phyloP scores from a whole-genome alignment of 53 echinoderm and acorn worm genomes.

The Stichopus horrens region DNA sequence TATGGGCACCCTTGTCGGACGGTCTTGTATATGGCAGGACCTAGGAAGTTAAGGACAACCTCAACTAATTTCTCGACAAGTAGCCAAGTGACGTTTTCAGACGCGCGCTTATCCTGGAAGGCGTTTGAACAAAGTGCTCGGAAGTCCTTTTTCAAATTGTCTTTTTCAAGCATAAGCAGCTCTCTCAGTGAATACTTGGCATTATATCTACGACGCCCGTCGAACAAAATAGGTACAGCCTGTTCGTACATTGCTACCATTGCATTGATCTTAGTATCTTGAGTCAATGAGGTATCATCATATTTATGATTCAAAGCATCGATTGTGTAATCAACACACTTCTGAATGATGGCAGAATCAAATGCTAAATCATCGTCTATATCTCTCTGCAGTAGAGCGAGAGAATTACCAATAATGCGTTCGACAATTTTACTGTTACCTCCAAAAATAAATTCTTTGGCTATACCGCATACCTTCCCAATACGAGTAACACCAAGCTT shows the following conservation, averaged over 20 bases:
- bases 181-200: slow-evolving; percentile 1
- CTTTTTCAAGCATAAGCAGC: slow-evolving; percentile 21
- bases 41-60: background rate
- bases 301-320: slow-evolving; percentile 1
- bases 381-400: background rate
- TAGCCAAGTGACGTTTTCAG: background rate
- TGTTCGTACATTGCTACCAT: background rate
- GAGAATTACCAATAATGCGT: background rate
- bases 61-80: slow-evolving; percentile 19
- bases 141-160: slow-evolving; percentile 23
- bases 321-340: background rate
- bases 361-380: background rate
- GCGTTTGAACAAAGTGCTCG: slow-evolving; percentile 15
- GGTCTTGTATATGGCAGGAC: slow-evolving; percentile 20
- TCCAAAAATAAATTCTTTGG: background rate
- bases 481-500: background rate
- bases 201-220: background rate
- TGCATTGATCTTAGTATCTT: slow-evolving; percentile 26
- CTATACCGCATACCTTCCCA: background rate
- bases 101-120: slow-evolving; percentile 29
- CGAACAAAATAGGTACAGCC: slow-evolving; percentile 14
- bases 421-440: background rate
- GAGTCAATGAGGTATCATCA: background rate
- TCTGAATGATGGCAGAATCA: slow-evolving; percentile 12
- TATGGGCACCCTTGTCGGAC: slow-evolving; percentile 7